phyloP scores from a whole-genome alignment of 2,113 vertebrate genomes.

The Brachyistius frenatus region DNA sequence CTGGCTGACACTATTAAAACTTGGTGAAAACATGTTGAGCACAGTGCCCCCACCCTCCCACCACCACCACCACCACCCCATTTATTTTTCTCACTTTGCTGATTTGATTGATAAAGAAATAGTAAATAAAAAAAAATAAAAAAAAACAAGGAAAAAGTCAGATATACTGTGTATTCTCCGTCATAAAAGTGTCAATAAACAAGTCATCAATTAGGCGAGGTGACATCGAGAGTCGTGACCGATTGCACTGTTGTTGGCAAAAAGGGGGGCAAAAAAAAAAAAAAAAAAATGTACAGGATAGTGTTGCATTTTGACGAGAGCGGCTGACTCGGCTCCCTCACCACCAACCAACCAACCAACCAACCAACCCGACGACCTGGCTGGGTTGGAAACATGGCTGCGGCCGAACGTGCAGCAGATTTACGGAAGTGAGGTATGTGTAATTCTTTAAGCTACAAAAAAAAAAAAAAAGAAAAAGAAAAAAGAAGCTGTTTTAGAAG shows the following conservation, averaged over 20 bases:
- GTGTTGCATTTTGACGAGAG: conserved; percentile 71
- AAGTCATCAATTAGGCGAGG: background rate
- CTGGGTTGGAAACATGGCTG: conserved; percentile 87
- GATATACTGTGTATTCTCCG: background rate
- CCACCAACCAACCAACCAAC: conserved; percentile 40
- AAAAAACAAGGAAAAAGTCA: background rate
- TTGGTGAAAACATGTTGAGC: conserved; percentile 67
- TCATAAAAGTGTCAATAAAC: background rate
- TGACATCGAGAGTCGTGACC: conserved; percentile 4
- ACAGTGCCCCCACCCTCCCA: background rate
- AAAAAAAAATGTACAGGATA: conserved; percentile 44
- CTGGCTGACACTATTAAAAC: conserved; percentile 82
- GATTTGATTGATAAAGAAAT: background rate
- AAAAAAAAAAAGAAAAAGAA: too few species aligned
- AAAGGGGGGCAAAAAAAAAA: conserved; percentile 10
- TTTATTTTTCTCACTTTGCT: conserved; percentile 34
- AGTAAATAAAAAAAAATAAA: background rate
- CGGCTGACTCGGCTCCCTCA: conserved; percentile 78
- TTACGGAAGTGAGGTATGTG: conserved; percentile 89
- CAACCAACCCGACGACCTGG: conserved; percentile 63
- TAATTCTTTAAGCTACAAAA: conserved; percentile 78
- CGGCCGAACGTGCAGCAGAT: conserved; percentile 85
- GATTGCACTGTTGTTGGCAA: conserved; percentile 23
- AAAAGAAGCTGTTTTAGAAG: conserved; percentile 61
- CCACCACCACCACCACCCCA: too few species aligned